Conservation (phyloP, 2,113 vertebrate genomes). For the Azemiops feae region DNA sequence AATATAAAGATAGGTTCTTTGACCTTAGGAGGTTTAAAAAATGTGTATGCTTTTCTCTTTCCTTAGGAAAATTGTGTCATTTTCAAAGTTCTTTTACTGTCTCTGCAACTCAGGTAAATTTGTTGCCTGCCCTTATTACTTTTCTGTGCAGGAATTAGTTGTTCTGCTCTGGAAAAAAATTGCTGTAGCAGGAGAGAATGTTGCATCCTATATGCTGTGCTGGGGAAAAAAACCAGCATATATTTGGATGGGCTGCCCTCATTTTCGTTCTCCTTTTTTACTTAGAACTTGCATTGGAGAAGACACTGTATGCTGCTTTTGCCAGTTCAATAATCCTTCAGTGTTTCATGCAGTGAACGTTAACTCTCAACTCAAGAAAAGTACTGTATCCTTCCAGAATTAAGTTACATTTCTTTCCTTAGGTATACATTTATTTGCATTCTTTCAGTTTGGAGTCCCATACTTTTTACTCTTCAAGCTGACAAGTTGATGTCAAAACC, state of each 20-base stretch:
- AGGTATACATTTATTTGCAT: background rate
- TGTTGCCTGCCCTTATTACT: background rate
- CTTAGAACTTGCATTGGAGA: too few species aligned
- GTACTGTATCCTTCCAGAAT: too few species aligned
- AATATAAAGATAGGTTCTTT: background rate
- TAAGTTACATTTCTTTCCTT: background rate
- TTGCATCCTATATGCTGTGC: background rate
- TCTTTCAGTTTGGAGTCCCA: background rate
- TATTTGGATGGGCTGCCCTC: background rate
- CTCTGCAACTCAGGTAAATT: background rate
- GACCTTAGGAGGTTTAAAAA: background rate
- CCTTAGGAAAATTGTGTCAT: background rate
- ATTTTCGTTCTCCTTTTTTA: background rate
- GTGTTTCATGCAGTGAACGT: background rate
- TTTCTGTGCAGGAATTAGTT: background rate
- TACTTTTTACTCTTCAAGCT: background rate
- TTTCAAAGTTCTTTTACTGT: background rate
- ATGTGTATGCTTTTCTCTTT: background rate
- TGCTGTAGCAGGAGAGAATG: background rate
- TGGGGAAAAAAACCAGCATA: background rate
- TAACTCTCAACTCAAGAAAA: background rate
- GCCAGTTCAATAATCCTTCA: too few species aligned
- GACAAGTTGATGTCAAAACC: background rate
- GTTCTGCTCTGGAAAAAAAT: background rate
- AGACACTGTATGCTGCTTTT: too few species aligned